These are phyloP conservation scores for Maconellicoccus hirsutus DNA, from an alignment of 1,140 invertebrate genomes.

Conservation along the genomic window DNA sequence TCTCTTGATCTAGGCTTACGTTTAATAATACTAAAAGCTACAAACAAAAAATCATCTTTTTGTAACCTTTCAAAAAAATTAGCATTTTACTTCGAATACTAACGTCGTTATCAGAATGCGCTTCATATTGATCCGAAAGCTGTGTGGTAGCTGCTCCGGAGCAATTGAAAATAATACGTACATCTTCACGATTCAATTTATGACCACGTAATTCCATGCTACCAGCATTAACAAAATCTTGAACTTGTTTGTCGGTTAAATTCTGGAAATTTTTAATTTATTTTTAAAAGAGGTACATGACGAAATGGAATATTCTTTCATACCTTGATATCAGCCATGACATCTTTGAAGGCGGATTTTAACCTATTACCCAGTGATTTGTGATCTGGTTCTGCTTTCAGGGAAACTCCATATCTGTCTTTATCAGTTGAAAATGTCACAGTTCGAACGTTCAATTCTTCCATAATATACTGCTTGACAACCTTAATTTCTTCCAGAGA, in stretches of 20 bases:
- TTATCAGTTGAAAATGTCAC: constrained; percentile 87
- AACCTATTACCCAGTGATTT: constrained; percentile 72
- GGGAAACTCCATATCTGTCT: constrained; percentile 79
- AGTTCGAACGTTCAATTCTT: constrained; percentile 86
- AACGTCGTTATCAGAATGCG: constrained; percentile 75
- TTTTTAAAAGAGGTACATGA: too few relatives aligned
- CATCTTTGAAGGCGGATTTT: constrained; percentile 79
- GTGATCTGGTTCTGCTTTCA: constrained; percentile 87
- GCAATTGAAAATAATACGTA: constrained; percentile 62
- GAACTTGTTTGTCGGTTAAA: constrained; percentile 66
- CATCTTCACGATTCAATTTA: constrained; percentile 61
- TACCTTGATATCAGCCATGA: constrained; percentile 67
- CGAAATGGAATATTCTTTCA: too few relatives aligned
- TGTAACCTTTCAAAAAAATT: constrained; percentile 6
- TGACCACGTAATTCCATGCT: constrained; percentile 62
- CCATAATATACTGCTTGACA: constrained; percentile 75
- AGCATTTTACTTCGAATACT: too few relatives aligned
- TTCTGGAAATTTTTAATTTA: too few relatives aligned
- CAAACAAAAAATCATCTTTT: constrained; percentile 23
- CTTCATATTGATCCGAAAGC: constrained; percentile 64
- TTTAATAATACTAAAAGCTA: constrained; percentile 60
- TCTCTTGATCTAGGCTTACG: constrained; percentile 34
- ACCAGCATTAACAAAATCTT: constrained; percentile 59
- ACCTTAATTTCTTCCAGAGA: constrained; percentile 70
- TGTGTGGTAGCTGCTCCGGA: constrained; percentile 43